Percentiles rank a stretch among this genome's conserved stretches.
phyloP scores from a whole-genome alignment of 2,797 vertebrate species.

The Poecilia gillii region DNA sequence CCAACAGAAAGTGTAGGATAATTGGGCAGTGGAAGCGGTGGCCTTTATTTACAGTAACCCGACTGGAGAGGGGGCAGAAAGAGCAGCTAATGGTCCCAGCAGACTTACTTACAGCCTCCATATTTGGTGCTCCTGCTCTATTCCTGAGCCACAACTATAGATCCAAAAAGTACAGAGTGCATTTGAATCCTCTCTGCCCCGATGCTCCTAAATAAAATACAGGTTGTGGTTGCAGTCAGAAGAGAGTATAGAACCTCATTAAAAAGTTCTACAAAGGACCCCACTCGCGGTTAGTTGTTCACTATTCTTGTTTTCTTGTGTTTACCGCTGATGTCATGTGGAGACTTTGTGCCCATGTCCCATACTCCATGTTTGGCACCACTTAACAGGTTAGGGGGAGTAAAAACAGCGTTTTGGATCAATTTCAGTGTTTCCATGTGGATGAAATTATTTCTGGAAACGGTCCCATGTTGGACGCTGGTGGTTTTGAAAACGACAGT shows the following conservation, averaged over 20 bases:
- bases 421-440: background rate
- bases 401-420: background rate
- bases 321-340: background rate
- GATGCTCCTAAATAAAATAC: background rate
- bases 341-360: background rate
- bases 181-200: background rate
- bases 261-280: background rate
- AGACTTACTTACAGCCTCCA: background rate
- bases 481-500: too few relatives aligned
- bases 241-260: background rate
- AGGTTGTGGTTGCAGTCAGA: background rate
- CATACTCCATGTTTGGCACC: background rate
- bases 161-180: background rate
- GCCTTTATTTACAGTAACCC: background rate
- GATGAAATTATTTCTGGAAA: background rate
- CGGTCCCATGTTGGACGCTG: background rate
- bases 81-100: constrained; percentile 5
- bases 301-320: background rate
- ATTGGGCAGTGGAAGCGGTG: background rate
- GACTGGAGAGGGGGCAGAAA: background rate
- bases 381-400: background rate
- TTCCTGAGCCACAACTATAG: background rate
- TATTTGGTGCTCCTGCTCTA: background rate
- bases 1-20: constrained; percentile 2
- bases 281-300: background rate